A percentile compares a stretch with the other conserved stretches of the same genome.
Evolutionary conservation across 2,888 invertebrate species (phyloP).

Genomic region (Aphodius granarius): DNA sequence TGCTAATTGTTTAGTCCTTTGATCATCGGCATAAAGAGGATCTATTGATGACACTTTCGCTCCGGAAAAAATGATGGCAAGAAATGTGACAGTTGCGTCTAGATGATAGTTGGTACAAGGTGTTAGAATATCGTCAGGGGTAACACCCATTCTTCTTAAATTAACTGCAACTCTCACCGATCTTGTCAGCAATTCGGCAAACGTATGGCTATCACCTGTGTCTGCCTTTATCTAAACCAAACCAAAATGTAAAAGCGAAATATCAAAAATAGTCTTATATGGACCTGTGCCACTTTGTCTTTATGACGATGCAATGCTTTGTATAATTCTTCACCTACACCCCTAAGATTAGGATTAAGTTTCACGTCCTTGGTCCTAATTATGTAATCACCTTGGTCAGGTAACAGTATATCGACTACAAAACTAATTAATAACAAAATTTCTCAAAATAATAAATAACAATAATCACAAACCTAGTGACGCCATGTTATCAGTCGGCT

Average conservation of each 20-base stretch:
- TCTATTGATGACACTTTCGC: slow-evolving; percentile 31
- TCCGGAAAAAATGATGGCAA: slow-evolving; percentile 54
- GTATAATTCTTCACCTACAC: slow-evolving; percentile 21
- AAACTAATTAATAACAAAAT: background rate
- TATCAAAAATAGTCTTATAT: background rate
- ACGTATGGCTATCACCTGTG: slow-evolving; percentile 51
- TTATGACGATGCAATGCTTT: slow-evolving; percentile 10
- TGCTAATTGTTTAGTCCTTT: slow-evolving; percentile 25
- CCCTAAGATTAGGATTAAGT: slow-evolving; percentile 2
- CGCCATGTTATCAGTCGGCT: too few species aligned
- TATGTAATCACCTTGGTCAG: slow-evolving; percentile 23
- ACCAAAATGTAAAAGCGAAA: slow-evolving; percentile 27
- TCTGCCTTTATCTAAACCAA: slow-evolving; percentile 49
- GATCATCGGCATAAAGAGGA: slow-evolving; percentile 21
- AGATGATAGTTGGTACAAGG: slow-evolving; percentile 53
- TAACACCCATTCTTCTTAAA: slow-evolving; percentile 47
- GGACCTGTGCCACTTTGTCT: slow-evolving; percentile 21
- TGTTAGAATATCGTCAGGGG: slow-evolving; percentile 50
- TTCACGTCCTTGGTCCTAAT: slow-evolving; percentile 16
- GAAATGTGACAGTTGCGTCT: slow-evolving; percentile 50
- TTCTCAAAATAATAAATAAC: background rate
- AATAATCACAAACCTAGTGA: background rate
- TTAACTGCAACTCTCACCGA: slow-evolving; percentile 52
- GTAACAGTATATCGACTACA: background rate
- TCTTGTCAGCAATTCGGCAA: slow-evolving; percentile 46